phyloP scores from a whole-genome alignment of 2,888 invertebrate species.

The Tridacna gigas region DNA sequence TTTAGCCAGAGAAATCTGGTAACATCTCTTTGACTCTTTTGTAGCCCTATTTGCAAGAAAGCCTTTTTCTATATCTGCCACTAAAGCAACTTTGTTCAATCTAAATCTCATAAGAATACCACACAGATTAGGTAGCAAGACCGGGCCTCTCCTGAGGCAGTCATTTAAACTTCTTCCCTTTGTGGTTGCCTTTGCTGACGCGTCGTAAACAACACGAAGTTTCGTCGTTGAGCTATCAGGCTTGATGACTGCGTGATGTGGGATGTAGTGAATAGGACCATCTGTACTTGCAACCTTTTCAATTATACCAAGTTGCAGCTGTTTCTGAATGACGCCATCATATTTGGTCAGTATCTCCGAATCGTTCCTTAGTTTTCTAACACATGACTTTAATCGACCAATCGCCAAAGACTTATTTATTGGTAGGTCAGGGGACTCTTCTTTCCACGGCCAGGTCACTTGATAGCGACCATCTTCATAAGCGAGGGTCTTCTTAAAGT shows the following conservation, averaged over 20 bases:
- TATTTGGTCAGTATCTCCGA: slow-evolving; percentile 33
- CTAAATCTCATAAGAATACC: slow-evolving; percentile 16
- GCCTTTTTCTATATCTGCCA: slow-evolving; percentile 32
- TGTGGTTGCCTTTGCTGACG: slow-evolving; percentile 17
- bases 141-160: slow-evolving; percentile 29
- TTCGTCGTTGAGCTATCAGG: slow-evolving; percentile 18
- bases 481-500: slow-evolving; percentile 18
- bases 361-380: slow-evolving; percentile 7
- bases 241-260: slow-evolving; percentile 34
- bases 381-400: slow-evolving; percentile 21
- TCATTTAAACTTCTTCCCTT: slow-evolving; percentile 35
- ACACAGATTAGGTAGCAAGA: slow-evolving; percentile 29
- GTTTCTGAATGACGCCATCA: slow-evolving; percentile 19
- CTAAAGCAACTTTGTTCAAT: too few species aligned
- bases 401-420: slow-evolving; percentile 32
- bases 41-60: too few species aligned
- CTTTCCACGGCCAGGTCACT: slow-evolving; percentile 38
- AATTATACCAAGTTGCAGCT: slow-evolving; percentile 15
- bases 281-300: slow-evolving; percentile 27
- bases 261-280: slow-evolving; percentile 27
- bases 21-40: too few species aligned
- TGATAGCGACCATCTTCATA: slow-evolving; percentile 32
- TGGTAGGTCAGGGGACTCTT: slow-evolving; percentile 22
- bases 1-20: slow-evolving; percentile 41
- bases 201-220: slow-evolving; percentile 32